Evolutionary conservation across 2,888 invertebrate genomes (phyloP).

Genomic region (Panzeria rudis): DNA sequence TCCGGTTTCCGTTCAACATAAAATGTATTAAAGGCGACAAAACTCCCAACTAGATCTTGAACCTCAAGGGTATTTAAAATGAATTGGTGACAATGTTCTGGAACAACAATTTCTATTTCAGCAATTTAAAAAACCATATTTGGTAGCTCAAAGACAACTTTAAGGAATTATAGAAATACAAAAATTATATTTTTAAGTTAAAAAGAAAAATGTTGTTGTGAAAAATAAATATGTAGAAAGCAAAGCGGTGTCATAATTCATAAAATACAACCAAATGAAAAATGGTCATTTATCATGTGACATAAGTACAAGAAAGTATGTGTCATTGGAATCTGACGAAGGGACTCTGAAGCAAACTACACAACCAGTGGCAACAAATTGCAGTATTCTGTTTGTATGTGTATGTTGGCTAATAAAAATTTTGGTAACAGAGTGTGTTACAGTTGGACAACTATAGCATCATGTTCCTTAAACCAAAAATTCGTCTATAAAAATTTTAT

Average conservation of each 20-base stretch:
- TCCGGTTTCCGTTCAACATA: conserved; percentile 72
- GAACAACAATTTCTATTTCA: conserved; percentile 66
- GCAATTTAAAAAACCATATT: conserved; percentile 55
- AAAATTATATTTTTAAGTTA: neutral
- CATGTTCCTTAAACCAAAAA: neutral
- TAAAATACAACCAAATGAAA: conserved; percentile 70
- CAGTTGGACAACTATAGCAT: neutral
- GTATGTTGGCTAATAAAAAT: neutral
- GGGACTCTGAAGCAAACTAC: conserved; percentile 25
- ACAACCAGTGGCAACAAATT: conserved; percentile 66
- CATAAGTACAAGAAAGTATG: conserved; percentile 71
- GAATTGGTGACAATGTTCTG: conserved; percentile 74
- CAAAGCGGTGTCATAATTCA: conserved; percentile 74
- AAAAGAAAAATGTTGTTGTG: conserved; percentile 23
- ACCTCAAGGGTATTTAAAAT: conserved; percentile 75
- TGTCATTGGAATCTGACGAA: conserved; percentile 42
- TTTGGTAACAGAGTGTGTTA: neutral
- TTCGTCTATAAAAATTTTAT: neutral
- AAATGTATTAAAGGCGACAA: conserved; percentile 20
- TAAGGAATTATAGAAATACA: conserved; percentile 33
- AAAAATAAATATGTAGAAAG: neutral
- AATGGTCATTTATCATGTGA: conserved; percentile 77
- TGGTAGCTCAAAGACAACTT: conserved; percentile 11
- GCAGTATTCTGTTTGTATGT: conserved; percentile 14
- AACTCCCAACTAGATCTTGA: conserved; percentile 34